Evolutionary conservation across 1,140 invertebrate genomes (phyloP).

Genomic region (Lethrus apterus): DNA sequence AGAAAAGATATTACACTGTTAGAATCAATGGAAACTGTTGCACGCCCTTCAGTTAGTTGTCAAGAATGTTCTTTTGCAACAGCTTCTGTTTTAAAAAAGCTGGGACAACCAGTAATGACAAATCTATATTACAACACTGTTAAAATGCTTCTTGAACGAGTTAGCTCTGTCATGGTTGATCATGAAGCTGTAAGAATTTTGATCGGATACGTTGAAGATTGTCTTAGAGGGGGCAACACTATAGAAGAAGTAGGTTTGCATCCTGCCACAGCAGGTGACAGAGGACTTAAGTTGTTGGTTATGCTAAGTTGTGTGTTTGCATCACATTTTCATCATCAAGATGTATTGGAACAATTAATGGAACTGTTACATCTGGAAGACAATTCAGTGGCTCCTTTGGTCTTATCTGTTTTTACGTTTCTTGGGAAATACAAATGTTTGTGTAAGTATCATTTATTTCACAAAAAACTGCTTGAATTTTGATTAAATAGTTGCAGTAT

Average conservation of each 20-base stretch:
- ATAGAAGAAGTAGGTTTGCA: conserved; percentile 71
- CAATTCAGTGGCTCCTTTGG: conserved; percentile 72
- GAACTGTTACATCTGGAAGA: conserved; percentile 72
- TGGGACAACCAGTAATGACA: conserved; percentile 88
- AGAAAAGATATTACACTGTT: conserved; percentile 70
- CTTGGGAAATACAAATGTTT: conserved; percentile 78
- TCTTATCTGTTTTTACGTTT: conserved; percentile 79
- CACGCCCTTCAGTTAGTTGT: conserved; percentile 80
- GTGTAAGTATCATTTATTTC: conserved; percentile 49
- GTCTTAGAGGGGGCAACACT: conserved; percentile 57
- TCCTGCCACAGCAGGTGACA: conserved; percentile 70
- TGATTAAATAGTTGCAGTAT: too few species aligned
- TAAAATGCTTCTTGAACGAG: conserved; percentile 83
- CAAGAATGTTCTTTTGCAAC: conserved; percentile 82
- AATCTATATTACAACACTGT: conserved; percentile 94
- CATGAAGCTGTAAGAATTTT: conserved; percentile 69
- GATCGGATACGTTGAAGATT: conserved; percentile 63
- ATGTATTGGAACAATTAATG: conserved; percentile 74
- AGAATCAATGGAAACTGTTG: conserved; percentile 76
- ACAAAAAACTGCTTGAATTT: too few species aligned
- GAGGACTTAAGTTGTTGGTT: conserved; percentile 72
- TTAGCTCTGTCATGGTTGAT: conserved; percentile 94
- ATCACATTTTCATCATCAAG: conserved; percentile 81
- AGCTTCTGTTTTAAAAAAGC: conserved; percentile 80
- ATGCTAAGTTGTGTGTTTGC: conserved; percentile 87